Evolutionary conservation across 2,797 vertebrate genomes (phyloP).

Genomic region (Uromys caudimaculatus): DNA sequence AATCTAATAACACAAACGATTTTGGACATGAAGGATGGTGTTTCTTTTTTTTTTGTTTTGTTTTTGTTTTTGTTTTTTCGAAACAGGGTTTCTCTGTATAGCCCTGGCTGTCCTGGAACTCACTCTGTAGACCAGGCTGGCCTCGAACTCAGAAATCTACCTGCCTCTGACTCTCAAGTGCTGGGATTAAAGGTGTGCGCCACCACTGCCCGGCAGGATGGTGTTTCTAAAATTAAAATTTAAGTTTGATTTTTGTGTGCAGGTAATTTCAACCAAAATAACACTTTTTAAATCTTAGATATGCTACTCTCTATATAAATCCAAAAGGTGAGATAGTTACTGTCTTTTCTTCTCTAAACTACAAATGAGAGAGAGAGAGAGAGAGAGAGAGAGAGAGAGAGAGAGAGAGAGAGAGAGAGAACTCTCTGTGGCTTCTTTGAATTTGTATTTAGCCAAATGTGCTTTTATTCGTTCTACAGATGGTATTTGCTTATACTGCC

Average conservation of each 20-base stretch:
- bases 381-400: too few species aligned
- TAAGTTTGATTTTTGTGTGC: not conserved
- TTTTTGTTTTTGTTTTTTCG: too few species aligned
- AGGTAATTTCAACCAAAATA: not conserved
- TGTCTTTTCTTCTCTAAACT: not conserved
- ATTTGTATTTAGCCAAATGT: not conserved
- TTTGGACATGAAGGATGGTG: not conserved
- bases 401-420: not conserved
- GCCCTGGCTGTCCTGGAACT: too few species aligned
- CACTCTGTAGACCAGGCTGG: too few species aligned
- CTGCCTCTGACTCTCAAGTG: too few species aligned
- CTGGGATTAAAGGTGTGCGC: too few species aligned
- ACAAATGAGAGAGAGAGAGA: not conserved
- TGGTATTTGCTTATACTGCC: not conserved
- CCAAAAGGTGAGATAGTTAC: not conserved
- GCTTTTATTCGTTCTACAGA: not conserved
- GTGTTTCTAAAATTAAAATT: constrained; percentile 36
- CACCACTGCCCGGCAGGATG: too few species aligned
- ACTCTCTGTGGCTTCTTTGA: not conserved
- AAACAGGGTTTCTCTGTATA: too few species aligned
- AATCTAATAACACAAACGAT: not conserved
- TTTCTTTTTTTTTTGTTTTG: too few species aligned
- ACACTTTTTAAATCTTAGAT: not conserved
- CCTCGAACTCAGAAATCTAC: too few species aligned
- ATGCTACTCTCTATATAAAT: not conserved